Percentiles rank a stretch among this genome's conserved stretches.
Conservation (phyloP, 2,888 invertebrate genomes). For the Octonoba sinensis region DNA sequence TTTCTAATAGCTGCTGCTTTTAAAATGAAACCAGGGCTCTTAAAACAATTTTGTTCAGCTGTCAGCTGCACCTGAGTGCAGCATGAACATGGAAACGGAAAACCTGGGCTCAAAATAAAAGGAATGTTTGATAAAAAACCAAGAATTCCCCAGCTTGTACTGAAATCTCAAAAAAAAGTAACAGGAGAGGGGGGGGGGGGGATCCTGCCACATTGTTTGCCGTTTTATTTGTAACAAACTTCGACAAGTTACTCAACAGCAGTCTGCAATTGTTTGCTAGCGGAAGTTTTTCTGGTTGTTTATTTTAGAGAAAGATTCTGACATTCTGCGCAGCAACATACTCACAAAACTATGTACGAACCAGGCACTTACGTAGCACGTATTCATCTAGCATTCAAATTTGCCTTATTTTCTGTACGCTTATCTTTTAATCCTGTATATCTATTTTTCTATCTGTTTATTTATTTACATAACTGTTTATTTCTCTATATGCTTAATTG, state of each 20-base stretch:
- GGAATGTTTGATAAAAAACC: no score
- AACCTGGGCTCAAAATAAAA: no score
- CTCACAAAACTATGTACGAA: neutral
- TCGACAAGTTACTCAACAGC: conserved; percentile 27
- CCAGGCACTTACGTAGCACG: neutral
- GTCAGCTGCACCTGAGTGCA: conserved; percentile 47
- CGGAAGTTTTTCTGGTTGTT: neutral
- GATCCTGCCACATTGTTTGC: conserved; percentile 29
- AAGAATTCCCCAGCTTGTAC: no score
- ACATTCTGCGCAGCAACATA: no score
- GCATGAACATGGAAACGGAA: conserved; percentile 8
- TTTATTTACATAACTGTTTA: neutral
- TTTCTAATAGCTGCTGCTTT: conserved; percentile 27
- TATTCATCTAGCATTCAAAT: no score
- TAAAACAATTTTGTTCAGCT: conserved; percentile 45
- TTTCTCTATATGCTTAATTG: no score
- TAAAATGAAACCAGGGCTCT: conserved; percentile 40
- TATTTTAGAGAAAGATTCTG: neutral
- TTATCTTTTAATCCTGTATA: neutral
- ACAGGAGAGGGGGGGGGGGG: neutral
- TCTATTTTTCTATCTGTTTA: neutral
- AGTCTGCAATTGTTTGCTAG: conserved; percentile 1
- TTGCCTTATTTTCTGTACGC: no score
- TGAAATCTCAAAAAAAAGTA: no score
- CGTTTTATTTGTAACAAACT: conserved; percentile 35